phyloP scores from a whole-genome alignment of 2,797 vertebrate species.

The Zalophus californianus region DNA sequence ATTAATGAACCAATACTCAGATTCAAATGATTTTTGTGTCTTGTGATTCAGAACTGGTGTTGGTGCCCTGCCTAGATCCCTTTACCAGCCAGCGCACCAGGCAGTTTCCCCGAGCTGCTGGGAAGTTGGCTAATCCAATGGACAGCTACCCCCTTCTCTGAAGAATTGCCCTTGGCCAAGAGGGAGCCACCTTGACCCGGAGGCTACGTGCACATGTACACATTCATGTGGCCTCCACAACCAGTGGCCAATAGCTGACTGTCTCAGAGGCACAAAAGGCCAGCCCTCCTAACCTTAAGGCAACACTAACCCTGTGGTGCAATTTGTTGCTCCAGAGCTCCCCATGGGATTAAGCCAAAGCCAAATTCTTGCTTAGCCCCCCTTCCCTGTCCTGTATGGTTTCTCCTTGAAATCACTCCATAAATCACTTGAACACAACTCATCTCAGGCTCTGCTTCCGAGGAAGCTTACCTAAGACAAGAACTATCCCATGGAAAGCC shows the following conservation, averaged over 20 bases:
- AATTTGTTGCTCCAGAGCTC: neutral
- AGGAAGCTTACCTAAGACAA: conserved; percentile 23
- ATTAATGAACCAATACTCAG: conserved; percentile 39
- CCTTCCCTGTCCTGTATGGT: neutral
- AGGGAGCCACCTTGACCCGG: neutral
- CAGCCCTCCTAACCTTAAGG: neutral
- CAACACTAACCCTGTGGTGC: neutral
- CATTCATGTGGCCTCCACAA: neutral
- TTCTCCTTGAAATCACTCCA: conserved; percentile 22
- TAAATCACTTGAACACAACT: conserved; percentile 49
- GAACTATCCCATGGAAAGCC: conserved; percentile 28
- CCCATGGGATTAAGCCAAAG: neutral
- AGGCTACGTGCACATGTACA: neutral
- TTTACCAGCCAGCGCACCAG: neutral
- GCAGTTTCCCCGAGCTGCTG: neutral
- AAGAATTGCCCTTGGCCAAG: neutral
- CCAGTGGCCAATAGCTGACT: neutral
- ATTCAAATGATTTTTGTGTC: conserved; percentile 25
- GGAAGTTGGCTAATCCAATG: neutral
- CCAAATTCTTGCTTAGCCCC: neutral
- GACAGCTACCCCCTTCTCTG: neutral
- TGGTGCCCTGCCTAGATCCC: neutral
- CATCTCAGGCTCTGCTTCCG: conserved; percentile 28
- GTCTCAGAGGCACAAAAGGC: neutral
- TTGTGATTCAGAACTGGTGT: neutral